Conservation (phyloP, 2,888 invertebrate species). For the Scaptomyza tumidula region DNA sequence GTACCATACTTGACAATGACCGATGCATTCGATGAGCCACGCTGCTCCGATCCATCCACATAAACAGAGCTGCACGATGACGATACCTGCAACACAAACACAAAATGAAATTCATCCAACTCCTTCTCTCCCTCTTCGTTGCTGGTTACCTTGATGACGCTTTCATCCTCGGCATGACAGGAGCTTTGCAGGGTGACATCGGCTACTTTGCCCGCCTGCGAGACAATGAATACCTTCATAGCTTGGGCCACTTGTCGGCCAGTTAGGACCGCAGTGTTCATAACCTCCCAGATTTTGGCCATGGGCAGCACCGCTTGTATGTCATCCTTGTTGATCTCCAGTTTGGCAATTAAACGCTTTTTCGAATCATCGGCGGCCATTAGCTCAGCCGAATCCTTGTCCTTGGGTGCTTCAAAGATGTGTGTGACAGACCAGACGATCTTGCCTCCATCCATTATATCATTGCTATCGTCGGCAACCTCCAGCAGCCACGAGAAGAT, state of each 20-base stretch:
- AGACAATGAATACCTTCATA: conserved; percentile 97
- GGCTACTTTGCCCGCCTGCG: conserved; percentile 96
- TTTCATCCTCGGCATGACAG: conserved; percentile 97
- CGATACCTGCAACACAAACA: conserved; percentile 89
- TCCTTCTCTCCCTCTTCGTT: too few relatives aligned
- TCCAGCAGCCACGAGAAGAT: conserved; percentile 96
- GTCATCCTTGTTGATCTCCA: conserved; percentile 96
- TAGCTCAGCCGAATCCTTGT: conserved; percentile 79
- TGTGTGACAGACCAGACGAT: conserved; percentile 94
- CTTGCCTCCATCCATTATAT: conserved; percentile 92
- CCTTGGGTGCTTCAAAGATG: conserved; percentile 87
- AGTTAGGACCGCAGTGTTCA: conserved; percentile 97
- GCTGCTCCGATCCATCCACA: conserved; percentile 97
- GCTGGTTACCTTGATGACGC: conserved; percentile 93
- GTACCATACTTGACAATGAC: conserved; percentile 96
- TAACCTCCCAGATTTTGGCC: conserved; percentile 97
- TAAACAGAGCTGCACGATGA: conserved; percentile 98
- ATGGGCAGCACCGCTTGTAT: conserved; percentile 97
- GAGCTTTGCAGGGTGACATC: conserved; percentile 97
- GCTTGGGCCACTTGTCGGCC: conserved; percentile 97
- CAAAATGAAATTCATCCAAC: not conserved
- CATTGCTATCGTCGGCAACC: conserved; percentile 91
- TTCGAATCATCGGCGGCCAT: conserved; percentile 84
- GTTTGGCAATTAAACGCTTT: conserved; percentile 91
- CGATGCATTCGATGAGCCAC: conserved; percentile 97